Base-by-base conservation (phyloP, 2,888 invertebrate genomes). In the Patella ulyssiponensis region DNA sequence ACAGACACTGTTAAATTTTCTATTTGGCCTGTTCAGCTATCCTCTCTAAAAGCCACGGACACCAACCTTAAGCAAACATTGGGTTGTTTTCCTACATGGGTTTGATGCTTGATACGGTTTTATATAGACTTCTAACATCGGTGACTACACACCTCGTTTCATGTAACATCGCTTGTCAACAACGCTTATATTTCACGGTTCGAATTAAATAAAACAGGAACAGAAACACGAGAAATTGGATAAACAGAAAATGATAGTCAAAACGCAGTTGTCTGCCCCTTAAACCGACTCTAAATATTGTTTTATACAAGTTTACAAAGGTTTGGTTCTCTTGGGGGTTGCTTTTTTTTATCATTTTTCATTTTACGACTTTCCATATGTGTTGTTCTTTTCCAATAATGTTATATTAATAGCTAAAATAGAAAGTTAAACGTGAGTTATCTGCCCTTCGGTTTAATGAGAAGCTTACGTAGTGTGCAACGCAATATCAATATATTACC, bases 111-210 rank as follows among this genome's bases (percentile, higher is more conserved):
- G 64, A 64, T 64, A 64, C 64, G 64, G 23, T 20, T 12, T 64
- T 64, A 64, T 64, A 23, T 23, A 12, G 64, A 23, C 20, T 64
- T 64, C 20, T 64, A 23, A 23, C 20, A 64, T 23, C 23, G 20
- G 64, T 9, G 64, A 23, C 20, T 23, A 64, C 20, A 64, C 64
- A 64, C 64, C 12, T 14, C 64, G 64, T 64, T 64, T 64, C 64
- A 5, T 64, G 64, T 64, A 64, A 64, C 64, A 20, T 23, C 64
- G 23, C 64, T 64, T 64, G 64, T 64, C 64, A 64, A 64, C 64
- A 64, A 11, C 12, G 23, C 64, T 64, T 23, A 3, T 23, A 64
- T 64, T 64, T 64, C 64, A 64, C 11, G 20, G 20, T 11, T 64
- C 20, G 20, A 64, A 64, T 23, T 64, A 23, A 64, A 64, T 23